A percentile compares a stretch with the other conserved stretches of the same genome.
Conservation (phyloP, 1,140 invertebrate species). For the Pogonomyrmex barbatus region DNA sequence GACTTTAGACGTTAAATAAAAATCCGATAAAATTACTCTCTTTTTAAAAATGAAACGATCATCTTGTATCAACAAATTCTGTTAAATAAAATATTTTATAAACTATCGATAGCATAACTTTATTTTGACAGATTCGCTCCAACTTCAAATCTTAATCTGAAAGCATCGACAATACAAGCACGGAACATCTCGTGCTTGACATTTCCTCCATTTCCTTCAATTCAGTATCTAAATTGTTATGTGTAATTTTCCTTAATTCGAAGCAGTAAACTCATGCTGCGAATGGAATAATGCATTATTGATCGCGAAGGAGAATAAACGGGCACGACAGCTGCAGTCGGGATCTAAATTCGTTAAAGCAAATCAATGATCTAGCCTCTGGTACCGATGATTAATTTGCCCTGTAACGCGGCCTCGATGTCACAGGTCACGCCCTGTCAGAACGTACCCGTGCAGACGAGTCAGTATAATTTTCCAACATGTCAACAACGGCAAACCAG, state of each 20-base stretch:
- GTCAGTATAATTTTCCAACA: constrained; percentile 75
- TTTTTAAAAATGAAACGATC: neutral
- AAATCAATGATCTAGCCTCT: constrained; percentile 62
- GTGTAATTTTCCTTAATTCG: constrained; percentile 40
- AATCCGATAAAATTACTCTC: neutral
- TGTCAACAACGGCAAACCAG: constrained; percentile 73
- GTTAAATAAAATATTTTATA: neutral
- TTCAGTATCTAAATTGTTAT: constrained; percentile 64
- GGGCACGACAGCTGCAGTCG: constrained; percentile 30
- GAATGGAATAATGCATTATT: constrained; percentile 55
- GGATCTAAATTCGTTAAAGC: constrained; percentile 45
- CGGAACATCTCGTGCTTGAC: constrained; percentile 58
- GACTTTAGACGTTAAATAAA: neutral
- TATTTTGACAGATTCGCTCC: constrained; percentile 25
- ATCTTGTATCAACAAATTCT: neutral
- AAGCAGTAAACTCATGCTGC: neutral
- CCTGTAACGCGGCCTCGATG: constrained; percentile 61
- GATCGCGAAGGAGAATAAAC: constrained; percentile 21
- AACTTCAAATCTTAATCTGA: constrained; percentile 62
- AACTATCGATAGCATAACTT: constrained; percentile 27
- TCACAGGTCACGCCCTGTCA: constrained; percentile 70
- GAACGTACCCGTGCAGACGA: constrained; percentile 74
- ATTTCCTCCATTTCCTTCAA: constrained; percentile 39
- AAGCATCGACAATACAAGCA: neutral
- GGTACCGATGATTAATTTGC: constrained; percentile 68